These are phyloP conservation scores for Kryptolebias ocellatus DNA, from an alignment of 2,797 vertebrate species.

Conservation along the genomic window DNA sequence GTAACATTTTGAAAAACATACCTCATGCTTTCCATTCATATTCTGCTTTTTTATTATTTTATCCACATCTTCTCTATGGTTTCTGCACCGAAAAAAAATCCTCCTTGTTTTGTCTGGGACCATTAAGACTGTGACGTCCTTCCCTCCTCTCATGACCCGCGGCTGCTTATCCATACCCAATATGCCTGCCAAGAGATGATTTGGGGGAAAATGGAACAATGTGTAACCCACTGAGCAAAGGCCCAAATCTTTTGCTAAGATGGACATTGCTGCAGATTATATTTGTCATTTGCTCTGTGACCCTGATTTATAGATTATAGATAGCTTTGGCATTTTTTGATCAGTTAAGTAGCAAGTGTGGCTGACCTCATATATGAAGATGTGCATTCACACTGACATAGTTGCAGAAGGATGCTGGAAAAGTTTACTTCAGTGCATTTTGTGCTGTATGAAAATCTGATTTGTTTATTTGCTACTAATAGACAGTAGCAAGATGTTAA, in stretches of 20 bases:
- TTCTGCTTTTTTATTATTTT: background rate
- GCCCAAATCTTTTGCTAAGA: constrained; percentile 75
- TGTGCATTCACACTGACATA: background rate
- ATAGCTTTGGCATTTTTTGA: constrained; percentile 76
- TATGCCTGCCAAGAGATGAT: constrained; percentile 62
- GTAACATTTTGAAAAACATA: no score
- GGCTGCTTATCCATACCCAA: constrained; percentile 36
- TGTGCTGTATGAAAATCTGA: no score
- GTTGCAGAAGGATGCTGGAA: background rate
- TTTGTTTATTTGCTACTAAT: no score
- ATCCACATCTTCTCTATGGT: background rate
- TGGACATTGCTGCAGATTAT: constrained; percentile 76
- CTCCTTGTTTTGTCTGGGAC: constrained; percentile 11
- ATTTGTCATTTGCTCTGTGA: constrained; percentile 61
- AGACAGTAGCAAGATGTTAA: background rate
- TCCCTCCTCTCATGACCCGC: constrained; percentile 18
- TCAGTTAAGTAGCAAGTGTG: constrained; percentile 58
- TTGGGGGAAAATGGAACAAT: constrained; percentile 73
- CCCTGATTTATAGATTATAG: constrained; percentile 79
- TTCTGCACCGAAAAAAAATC: constrained; percentile 8
- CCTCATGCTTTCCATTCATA: background rate
- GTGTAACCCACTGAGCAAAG: constrained; percentile 73
- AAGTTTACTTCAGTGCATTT: no score
- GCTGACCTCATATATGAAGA: constrained; percentile 15
- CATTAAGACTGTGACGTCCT: constrained; percentile 13